Evolutionary conservation across 2,113 vertebrate species (phyloP).

Genomic region (Marcusenius ussheri): DNA sequence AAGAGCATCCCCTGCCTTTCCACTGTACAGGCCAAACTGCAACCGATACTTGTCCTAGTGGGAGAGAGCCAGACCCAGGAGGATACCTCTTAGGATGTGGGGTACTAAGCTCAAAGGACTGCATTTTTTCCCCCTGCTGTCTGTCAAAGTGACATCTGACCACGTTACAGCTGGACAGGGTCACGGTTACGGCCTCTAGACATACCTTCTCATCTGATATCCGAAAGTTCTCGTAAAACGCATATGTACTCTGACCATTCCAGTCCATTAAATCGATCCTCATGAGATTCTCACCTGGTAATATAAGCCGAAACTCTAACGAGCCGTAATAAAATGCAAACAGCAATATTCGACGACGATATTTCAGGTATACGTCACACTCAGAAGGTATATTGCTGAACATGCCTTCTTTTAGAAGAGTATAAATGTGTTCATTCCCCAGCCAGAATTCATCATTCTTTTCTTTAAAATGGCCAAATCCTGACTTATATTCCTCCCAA

Average conservation of each 20-base stretch:
- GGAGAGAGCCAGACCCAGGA: background rate
- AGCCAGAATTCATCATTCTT: constrained; percentile 84
- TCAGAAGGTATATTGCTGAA: background rate
- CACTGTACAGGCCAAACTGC: constrained; percentile 69
- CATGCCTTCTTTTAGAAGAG: constrained; percentile 66
- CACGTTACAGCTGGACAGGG: background rate
- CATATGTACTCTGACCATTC: constrained; percentile 65
- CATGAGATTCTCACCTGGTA: constrained; percentile 65
- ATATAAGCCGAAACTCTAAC: background rate
- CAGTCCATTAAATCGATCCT: constrained; percentile 84
- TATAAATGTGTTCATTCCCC: constrained; percentile 74
- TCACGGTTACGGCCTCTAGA: background rate
- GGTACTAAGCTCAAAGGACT: background rate
- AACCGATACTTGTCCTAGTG: constrained; percentile 76
- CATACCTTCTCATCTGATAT: constrained; percentile 67
- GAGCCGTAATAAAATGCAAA: background rate
- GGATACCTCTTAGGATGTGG: background rate
- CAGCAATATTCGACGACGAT: background rate
- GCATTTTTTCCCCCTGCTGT: background rate
- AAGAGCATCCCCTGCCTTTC: constrained; percentile 73
- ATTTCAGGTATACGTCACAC: background rate
- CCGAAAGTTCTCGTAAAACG: constrained; percentile 74
- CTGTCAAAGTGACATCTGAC: background rate
- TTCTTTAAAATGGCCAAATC: constrained; percentile 76
- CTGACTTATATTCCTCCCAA: constrained; percentile 80